Evolutionary conservation across 2,797 vertebrate genomes (phyloP), one percentile per base, ranked within the genome.

Genomic region (Phataginus tetradactyla): DNA sequence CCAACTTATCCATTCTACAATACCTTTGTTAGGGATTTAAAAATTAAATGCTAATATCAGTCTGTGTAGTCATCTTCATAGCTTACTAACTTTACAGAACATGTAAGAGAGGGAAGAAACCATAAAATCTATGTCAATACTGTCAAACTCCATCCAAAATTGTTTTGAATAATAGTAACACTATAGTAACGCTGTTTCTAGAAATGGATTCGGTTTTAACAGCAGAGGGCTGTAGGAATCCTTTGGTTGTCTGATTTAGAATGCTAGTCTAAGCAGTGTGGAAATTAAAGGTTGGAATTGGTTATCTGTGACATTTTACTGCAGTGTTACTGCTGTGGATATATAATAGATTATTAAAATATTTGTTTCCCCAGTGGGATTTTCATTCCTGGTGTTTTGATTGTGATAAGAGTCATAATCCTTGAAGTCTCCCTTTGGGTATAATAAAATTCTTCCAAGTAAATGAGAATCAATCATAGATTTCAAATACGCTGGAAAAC

Each of bases 321-420:
- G 72, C 71, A 87, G 51, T 79, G 49, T 83, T 96, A 96, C 81
- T 94, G 66, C 93, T 81, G 45, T 80, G 69, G 42, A 59, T 94
- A 74, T 75, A 63, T 87, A 95, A 94, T 88, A 95, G 91, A 97
- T 97, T 96, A 97, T 94, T 98, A 96, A 97, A 97, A 94, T 95
- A 93, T 96, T 96, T 96, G 94, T 69, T 97, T 96, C 42, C 86
- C 90, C 88, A 90, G 90, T 93, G 90, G 88, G 63, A 96, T 94
- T 97, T 96, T 90, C 37, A 92, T 86, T 95, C 49, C 69, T 89
- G 49, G 27, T 92, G 78, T 96, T 97, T 95, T 91, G 90, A 97
- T 91, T 96, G 61, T 81, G 51, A 90, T 96, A 96, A 96, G 53
- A 94, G 63, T 75, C 90, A 17, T 96, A 95, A 96, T 95, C 71